A percentile compares a stretch with the other conserved stretches of the same genome.
Evolutionary conservation across 2,797 vertebrate species (phyloP).

Genomic region (Pogonophryne albipinna): DNA sequence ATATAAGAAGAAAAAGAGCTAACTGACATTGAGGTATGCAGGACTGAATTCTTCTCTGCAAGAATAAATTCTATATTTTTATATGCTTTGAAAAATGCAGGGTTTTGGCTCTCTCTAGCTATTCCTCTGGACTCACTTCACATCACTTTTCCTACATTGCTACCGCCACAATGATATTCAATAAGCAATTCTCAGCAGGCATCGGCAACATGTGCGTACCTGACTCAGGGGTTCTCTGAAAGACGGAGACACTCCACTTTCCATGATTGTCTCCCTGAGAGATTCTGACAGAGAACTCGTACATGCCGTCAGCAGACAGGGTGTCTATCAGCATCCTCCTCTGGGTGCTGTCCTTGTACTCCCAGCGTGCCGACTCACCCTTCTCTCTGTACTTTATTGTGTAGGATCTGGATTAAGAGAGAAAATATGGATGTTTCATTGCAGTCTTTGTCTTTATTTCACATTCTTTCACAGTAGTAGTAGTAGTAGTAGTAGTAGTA

Average conservation of each 20-base stretch:
- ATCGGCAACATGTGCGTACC: slow-evolving; percentile 80
- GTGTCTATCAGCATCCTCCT: slow-evolving; percentile 90
- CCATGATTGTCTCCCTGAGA: slow-evolving; percentile 89
- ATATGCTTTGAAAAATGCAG: slow-evolving; percentile 14
- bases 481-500: too few species aligned
- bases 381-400: slow-evolving; percentile 94
- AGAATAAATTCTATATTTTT: slow-evolving; percentile 13
- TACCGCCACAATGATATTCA: neutral
- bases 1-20: slow-evolving; percentile 35
- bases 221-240: slow-evolving; percentile 96
- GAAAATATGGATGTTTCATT: slow-evolving; percentile 25
- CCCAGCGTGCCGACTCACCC: slow-evolving; percentile 96
- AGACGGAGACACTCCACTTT: slow-evolving; percentile 95
- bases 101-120: neutral
- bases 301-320: slow-evolving; percentile 94
- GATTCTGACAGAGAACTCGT: slow-evolving; percentile 95
- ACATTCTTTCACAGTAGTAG: neutral
- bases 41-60: slow-evolving; percentile 29
- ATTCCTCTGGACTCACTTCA: slow-evolving; percentile 8
- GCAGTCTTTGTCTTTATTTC: neutral
- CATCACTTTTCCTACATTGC: neutral
- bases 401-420: slow-evolving; percentile 86
- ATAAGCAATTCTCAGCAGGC: slow-evolving; percentile 18
- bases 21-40: slow-evolving; percentile 34
- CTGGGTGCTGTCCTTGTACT: slow-evolving; percentile 90